A percentile compares a stretch with the other conserved stretches of the same genome.
Evolutionary conservation across 53 echinoderm and acorn worm genomes (phyloP).

Genomic region (Stichopus horrens): DNA sequence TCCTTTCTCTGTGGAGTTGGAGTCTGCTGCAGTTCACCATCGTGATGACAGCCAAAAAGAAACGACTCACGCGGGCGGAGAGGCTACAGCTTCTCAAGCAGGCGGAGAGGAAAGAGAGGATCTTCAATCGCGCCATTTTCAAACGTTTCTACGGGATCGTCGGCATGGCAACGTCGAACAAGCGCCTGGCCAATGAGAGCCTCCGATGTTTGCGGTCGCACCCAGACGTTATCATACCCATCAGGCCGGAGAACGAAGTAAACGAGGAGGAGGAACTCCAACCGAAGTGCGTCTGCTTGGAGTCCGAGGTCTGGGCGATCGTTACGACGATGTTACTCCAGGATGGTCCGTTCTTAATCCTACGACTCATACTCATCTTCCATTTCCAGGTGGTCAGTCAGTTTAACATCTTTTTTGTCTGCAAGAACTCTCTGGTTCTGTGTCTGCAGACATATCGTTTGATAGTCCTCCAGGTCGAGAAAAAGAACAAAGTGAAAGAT

Average conservation of each 20-base stretch:
- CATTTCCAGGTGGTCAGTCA: constrained; percentile 69
- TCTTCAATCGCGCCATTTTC: constrained; percentile 61
- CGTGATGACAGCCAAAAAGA: constrained; percentile 83
- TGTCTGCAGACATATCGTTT: constrained; percentile 79
- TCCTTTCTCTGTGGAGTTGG: constrained; percentile 91
- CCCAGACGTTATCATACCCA: constrained; percentile 64
- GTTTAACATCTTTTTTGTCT: constrained; percentile 84
- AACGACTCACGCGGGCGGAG: constrained; percentile 9
- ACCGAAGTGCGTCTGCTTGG: constrained; percentile 76
- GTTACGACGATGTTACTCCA: constrained; percentile 68
- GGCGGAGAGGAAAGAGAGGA: constrained; percentile 39
- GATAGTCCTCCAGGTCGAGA: constrained; percentile 65
- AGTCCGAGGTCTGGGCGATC: constrained; percentile 89
- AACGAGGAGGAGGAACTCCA: constrained; percentile 55
- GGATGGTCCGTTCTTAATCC: constrained; percentile 85
- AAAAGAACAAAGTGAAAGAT: constrained; percentile 22
- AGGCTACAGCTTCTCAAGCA: not conserved
- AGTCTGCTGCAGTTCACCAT: constrained; percentile 85
- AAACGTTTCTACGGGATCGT: constrained; percentile 65
- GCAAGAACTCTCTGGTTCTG: constrained; percentile 81
- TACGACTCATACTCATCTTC: constrained; percentile 76
- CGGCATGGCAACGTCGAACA: constrained; percentile 1
- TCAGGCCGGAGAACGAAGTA: constrained; percentile 71
- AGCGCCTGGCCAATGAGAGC: not conserved
- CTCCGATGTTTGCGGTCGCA: constrained; percentile 15